Evolutionary conservation across 2,797 vertebrate genomes (phyloP).

Genomic region (Eulemur rubriventer): DNA sequence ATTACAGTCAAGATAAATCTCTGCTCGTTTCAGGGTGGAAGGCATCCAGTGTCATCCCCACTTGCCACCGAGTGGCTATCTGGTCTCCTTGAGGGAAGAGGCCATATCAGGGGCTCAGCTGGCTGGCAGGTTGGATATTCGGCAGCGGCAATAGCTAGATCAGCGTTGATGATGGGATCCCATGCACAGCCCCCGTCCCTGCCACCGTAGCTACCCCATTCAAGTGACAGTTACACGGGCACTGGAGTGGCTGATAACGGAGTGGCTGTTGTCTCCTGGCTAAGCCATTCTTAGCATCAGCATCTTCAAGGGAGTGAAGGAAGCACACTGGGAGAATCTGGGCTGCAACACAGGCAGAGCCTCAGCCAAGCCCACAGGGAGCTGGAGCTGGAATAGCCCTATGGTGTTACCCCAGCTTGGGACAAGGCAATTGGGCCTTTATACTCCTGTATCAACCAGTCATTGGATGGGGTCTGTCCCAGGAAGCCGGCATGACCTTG

Average conservation of each 20-base stretch:
- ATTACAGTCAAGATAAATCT: background rate
- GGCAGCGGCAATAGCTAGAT: background rate
- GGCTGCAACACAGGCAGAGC: background rate
- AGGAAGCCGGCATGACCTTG: background rate
- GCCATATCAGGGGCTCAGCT: background rate
- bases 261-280: background rate
- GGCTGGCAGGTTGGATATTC: background rate
- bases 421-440: background rate
- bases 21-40: background rate
- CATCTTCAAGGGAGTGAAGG: background rate
- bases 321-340: background rate
- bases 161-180: background rate
- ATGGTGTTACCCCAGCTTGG: background rate
- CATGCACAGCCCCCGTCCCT: background rate
- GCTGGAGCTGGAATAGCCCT: background rate
- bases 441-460: background rate
- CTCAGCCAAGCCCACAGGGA: background rate
- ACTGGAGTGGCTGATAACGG: background rate
- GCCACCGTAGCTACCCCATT: background rate
- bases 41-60: background rate
- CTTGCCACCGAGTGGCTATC: background rate
- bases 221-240: accelerated
- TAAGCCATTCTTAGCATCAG: background rate
- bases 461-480: background rate
- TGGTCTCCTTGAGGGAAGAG: background rate